These are phyloP conservation scores for Anarsia innoxiella DNA, from an alignment of 2,888 invertebrate species.

Conservation along the genomic window DNA sequence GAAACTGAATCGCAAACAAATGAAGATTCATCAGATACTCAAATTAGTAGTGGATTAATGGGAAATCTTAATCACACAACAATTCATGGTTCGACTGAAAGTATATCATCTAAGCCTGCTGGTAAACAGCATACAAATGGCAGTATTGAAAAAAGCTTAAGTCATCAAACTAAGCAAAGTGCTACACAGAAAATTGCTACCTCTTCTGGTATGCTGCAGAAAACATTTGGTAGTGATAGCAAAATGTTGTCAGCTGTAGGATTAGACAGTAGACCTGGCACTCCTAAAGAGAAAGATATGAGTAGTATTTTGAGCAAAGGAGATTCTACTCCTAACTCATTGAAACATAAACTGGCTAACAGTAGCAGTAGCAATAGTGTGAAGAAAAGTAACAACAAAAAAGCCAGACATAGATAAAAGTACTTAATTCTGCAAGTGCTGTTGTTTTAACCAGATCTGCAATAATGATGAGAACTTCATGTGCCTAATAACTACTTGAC, in stretches of 20 bases:
- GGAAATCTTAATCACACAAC: conserved; percentile 63
- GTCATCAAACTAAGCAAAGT: conserved; percentile 52
- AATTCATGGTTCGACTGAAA: conserved; percentile 68
- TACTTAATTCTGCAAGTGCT: neutral
- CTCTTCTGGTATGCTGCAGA: conserved; percentile 57
- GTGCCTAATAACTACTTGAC: neutral
- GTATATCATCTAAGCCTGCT: conserved; percentile 64
- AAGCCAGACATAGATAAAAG: conserved; percentile 85
- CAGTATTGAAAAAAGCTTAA: conserved; percentile 54
- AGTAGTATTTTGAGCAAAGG: conserved; percentile 45
- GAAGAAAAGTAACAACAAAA: conserved; percentile 86
- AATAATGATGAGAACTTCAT: neutral
- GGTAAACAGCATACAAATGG: conserved; percentile 71
- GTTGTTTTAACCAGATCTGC: neutral
- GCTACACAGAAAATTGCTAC: conserved; percentile 58
- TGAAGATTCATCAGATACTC: conserved; percentile 83
- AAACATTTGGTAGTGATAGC: conserved; percentile 55
- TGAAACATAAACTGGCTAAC: conserved; percentile 70
- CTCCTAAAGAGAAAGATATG: conserved; percentile 67
- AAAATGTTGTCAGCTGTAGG: conserved; percentile 58
- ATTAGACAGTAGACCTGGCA: conserved; percentile 62
- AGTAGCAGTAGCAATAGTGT: conserved; percentile 62
- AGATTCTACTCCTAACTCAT: conserved; percentile 53
- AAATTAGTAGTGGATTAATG: conserved; percentile 69
- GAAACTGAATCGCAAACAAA: conserved; percentile 91